Evolutionary conservation across 2,888 invertebrate genomes (phyloP), one percentile per base, ranked within the genome.

Genomic region (Caenorhabditis sinica): DNA sequence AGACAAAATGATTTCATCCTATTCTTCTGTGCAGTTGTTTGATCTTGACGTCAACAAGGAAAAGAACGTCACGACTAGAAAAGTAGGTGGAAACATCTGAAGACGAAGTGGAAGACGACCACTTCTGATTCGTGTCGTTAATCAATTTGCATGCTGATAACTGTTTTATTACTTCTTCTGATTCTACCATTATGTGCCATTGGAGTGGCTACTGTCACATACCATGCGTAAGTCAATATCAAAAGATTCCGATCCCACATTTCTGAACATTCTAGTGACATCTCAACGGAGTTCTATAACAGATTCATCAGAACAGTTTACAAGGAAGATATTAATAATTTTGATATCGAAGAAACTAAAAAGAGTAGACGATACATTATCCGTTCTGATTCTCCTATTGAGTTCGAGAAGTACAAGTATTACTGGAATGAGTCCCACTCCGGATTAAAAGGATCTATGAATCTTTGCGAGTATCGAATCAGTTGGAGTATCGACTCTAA

Each of bases 11-110:
- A 61, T 73, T 63, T 63, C 61, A 61, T 63, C 63, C 17, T 36
- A 13, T 75, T 30, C 66, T 58, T 65, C 77, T 43, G 53, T 63
- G 71, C 25, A 71, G 63, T 43, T 60, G 58, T 72, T 79, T 79
- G 79, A 79, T 79, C 79, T 79, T 72, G 79, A 79, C 79, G 79
- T 79, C 79, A 63, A 25, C 36, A 61, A 72, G 45, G 61, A 69
- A 77, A 72, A 33, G 28, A 72, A 45, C 33, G 61, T 71, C 53
- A 33, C 61, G 36, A 25, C 20, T 40, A 51, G 23, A 30, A 45
- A 65, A 60, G 63, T 58, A 56, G 58, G 45, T 49, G 53, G 53
- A 61, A 40, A 61, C 45, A 25, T 58, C 5, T 23, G 20, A 25
- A 56, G 56, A 28, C 25, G 53, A 45, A 36, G 49, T 33, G 8